Evolutionary conservation across 2,113 vertebrate species (phyloP).

Genomic region (Pteruthius melanotis): DNA sequence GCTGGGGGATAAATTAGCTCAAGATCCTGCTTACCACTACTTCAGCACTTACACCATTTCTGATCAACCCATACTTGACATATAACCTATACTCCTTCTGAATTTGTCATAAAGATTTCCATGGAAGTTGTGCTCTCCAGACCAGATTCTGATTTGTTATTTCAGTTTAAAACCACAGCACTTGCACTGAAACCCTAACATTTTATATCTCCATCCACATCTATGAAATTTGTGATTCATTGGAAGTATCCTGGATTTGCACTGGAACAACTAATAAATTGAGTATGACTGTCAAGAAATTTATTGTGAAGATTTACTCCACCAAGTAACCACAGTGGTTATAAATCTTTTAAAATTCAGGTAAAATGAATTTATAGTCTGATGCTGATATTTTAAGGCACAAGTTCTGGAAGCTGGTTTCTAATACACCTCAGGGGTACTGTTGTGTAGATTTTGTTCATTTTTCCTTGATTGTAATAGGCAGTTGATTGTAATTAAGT

Average conservation of each 20-base stretch:
- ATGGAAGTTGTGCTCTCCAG: background rate
- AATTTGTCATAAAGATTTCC: constrained; percentile 19
- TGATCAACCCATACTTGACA: background rate
- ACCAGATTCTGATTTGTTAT: background rate
- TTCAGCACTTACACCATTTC: constrained; percentile 7
- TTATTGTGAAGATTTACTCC: background rate
- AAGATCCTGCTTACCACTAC: background rate
- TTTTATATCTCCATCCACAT: background rate
- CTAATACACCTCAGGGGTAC: background rate
- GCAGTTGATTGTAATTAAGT: background rate
- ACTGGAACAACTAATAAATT: background rate
- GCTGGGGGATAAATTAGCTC: constrained; percentile 22
- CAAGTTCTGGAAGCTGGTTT: background rate
- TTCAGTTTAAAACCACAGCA: background rate
- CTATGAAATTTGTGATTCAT: background rate
- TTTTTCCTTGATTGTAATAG: background rate
- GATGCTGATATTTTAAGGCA: background rate
- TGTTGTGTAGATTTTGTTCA: background rate
- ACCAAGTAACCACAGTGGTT: background rate
- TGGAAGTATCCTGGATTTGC: background rate
- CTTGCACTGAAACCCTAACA: background rate
- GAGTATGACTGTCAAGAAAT: background rate
- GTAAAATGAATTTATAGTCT: background rate
- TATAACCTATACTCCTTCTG: constrained; percentile 14
- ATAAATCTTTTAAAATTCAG: background rate